A percentile compares a stretch with the other conserved stretches of the same genome.
These are phyloP conservation scores for Polyommatus icarus DNA, from an alignment of 2,888 invertebrate genomes.

Conservation along the genomic window DNA sequence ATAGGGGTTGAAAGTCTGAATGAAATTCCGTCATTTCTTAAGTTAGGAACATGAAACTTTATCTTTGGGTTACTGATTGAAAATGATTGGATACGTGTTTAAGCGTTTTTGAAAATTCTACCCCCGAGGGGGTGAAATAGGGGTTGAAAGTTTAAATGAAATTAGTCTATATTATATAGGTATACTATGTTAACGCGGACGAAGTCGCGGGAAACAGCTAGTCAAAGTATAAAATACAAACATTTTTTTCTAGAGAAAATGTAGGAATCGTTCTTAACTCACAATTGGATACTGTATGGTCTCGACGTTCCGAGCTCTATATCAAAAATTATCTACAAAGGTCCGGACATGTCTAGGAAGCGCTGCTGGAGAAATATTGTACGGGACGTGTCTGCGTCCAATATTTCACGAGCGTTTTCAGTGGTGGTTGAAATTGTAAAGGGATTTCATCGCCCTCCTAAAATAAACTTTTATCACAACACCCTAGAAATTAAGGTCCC, in stretches of 20 bases:
- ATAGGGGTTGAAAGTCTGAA: too few relatives aligned
- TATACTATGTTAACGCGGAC: too few relatives aligned
- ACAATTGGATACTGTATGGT: slow-evolving; percentile 28
- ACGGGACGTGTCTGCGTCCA: slow-evolving; percentile 1
- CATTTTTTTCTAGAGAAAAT: neutral
- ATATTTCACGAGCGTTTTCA: slow-evolving; percentile 1
- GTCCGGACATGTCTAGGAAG: slow-evolving; percentile 19
- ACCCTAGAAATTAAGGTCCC: neutral
- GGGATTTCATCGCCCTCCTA: neutral
- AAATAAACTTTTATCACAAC: slow-evolving; percentile 8
- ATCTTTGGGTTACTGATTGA: too few relatives aligned
- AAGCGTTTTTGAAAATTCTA: too few relatives aligned
- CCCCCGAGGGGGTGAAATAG: too few relatives aligned
- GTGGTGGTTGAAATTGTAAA: neutral
- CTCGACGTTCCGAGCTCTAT: slow-evolving; percentile 23
- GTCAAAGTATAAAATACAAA: neutral
- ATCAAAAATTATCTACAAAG: slow-evolving; percentile 29
- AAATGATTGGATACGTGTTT: too few relatives aligned
- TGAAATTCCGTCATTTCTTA: too few relatives aligned
- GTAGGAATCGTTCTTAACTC: slow-evolving; percentile 8
- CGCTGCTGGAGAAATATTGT: slow-evolving; percentile 3
- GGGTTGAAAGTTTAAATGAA: too few relatives aligned
- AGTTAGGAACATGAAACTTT: too few relatives aligned
- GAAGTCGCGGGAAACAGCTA: too few relatives aligned
- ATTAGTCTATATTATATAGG: too few relatives aligned